Conservation (phyloP, 2,797 vertebrate species). For the Manis javanica region DNA sequence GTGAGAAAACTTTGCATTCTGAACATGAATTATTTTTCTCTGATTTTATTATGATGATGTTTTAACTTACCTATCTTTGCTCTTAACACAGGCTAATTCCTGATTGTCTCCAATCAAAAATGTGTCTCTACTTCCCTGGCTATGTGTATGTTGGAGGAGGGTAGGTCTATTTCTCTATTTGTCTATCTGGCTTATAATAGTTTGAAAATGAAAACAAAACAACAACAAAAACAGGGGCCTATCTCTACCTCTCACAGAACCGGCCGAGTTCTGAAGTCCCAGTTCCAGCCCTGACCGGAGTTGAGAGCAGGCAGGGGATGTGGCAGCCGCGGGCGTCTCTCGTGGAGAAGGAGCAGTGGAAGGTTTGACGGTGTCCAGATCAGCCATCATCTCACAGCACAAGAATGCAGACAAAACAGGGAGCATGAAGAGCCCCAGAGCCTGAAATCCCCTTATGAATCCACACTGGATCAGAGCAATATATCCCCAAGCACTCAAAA, state of each 20-base stretch:
- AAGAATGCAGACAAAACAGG: not conserved
- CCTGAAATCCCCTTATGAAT: not conserved
- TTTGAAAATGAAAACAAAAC: not conserved
- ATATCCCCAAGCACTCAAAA: not conserved
- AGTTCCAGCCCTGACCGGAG: not conserved
- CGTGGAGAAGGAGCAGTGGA: not conserved
- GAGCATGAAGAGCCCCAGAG: not conserved
- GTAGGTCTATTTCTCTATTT: not conserved
- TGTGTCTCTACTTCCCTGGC: not conserved
- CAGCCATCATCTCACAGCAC: not conserved
- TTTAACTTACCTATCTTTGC: not conserved
- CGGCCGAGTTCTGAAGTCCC: not conserved
- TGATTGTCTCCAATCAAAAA: not conserved
- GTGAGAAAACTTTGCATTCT: not conserved
- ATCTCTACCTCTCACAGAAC: not conserved
- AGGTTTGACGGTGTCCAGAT: not conserved
- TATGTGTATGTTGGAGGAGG: not conserved
- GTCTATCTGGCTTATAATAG: not conserved
- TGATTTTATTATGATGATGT: not conserved
- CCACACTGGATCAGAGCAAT: not conserved
- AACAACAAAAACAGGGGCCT: not conserved
- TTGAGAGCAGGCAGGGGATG: not conserved
- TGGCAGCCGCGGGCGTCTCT: not conserved
- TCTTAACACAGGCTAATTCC: not conserved
- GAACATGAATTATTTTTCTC: not conserved